phyloP scores from a whole-genome alignment of 35 echinoderm and acorn worm genomes.

The Heliocidaris erythrogramma region DNA sequence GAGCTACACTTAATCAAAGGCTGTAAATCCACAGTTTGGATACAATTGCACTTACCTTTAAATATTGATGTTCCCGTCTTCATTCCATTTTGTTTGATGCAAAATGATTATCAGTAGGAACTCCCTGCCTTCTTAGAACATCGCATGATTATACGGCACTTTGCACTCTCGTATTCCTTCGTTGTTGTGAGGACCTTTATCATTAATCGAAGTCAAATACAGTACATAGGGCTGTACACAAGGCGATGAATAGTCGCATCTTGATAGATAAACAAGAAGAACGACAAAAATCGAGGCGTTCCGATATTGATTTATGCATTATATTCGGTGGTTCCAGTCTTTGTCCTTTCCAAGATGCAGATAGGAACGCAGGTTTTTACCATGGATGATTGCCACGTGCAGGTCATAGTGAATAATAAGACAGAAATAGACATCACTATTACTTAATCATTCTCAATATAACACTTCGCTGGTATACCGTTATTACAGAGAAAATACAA shows the following conservation, averaged over 20 bases:
- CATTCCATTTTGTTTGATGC: neutral
- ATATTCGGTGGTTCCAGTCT: neutral
- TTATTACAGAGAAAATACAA: no score
- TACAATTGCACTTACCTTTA: neutral
- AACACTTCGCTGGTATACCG: no score
- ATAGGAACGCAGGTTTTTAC: no score
- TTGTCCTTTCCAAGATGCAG: neutral
- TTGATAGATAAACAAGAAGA: neutral
- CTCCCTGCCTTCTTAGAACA: no score
- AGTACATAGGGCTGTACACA: neutral
- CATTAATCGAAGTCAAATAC: neutral
- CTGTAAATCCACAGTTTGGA: no score
- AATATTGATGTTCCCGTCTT: neutral
- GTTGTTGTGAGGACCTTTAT: neutral
- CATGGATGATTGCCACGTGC: no score
- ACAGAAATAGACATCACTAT: no score
- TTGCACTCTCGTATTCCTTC: neutral
- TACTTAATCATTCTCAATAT: no score
- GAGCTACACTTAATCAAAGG: no score
- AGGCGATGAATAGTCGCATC: neutral
- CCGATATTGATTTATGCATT: neutral
- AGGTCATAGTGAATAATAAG: no score
- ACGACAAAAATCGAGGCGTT: neutral
- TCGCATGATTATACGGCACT: neutral
- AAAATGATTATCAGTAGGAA: neutral